phyloP scores from a whole-genome alignment of 1,140 invertebrate genomes.

The Penaeus japonicus region DNA sequence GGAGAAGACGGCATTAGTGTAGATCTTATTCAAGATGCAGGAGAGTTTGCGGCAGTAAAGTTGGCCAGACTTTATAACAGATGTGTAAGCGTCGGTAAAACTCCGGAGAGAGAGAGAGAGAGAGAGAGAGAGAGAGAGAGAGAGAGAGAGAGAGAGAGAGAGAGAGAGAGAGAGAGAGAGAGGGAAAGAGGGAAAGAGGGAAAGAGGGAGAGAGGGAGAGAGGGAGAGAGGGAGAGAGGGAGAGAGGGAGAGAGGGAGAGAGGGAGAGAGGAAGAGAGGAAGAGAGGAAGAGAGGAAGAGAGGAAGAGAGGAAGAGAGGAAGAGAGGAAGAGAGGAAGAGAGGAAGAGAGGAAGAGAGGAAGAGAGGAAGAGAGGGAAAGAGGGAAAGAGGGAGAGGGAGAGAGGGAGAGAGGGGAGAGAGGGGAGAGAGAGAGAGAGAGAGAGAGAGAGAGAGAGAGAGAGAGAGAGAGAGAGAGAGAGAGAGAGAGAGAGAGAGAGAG shows the following conservation, averaged over 20 bases:
- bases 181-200: not conserved
- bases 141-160: not conserved
- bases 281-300: not conserved
- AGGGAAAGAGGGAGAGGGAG: conserved; percentile 71
- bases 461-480: not conserved
- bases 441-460: too few relatives aligned
- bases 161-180: not conserved
- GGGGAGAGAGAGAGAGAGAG: too few relatives aligned
- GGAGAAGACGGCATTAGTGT: too few relatives aligned
- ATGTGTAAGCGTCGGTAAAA: too few relatives aligned
- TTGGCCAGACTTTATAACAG: too few relatives aligned
- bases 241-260: not conserved
- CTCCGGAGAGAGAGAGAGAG: too few relatives aligned
- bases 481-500: not conserved
- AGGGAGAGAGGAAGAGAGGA: not conserved
- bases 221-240: conserved; percentile 6
- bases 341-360: not conserved
- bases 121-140: not conserved
- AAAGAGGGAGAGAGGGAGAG: not conserved
- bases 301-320: too few relatives aligned
- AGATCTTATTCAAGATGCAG: too few relatives aligned
- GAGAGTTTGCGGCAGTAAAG: too few relatives aligned
- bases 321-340: not conserved
- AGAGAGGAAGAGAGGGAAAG: not conserved
- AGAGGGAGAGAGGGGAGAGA: too few relatives aligned